Percentiles rank a stretch among this genome's conserved stretches.
Conservation (phyloP, 1,140 invertebrate species). For the Platorchestia sp. region DNA sequence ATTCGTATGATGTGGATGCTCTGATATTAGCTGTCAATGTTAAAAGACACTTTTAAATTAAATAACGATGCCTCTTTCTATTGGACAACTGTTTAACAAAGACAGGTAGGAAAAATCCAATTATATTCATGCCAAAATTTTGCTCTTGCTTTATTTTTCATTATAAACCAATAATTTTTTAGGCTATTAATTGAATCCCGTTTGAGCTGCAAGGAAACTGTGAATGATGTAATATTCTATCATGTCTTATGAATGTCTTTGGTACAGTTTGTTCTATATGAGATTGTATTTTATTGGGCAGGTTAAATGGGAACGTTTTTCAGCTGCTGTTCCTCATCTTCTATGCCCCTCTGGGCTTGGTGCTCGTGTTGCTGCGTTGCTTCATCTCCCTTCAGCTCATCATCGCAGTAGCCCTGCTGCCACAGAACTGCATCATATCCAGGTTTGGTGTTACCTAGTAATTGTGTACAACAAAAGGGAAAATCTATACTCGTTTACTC, state of each 20-base stretch:
- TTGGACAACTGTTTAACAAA: neutral
- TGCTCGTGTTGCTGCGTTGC: slow-evolving; percentile 37
- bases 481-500: too few relatives aligned
- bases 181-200: neutral
- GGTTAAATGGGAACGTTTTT: slow-evolving; percentile 1
- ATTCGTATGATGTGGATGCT: neutral
- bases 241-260: neutral
- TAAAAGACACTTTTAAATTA: neutral
- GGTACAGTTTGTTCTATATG: neutral
- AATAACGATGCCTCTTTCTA: neutral
- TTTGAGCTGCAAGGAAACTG: neutral
- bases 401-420: slow-evolving; percentile 5
- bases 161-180: neutral
- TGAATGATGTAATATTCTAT: neutral
- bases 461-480: neutral
- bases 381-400: slow-evolving; percentile 42
- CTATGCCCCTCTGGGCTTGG: slow-evolving; percentile 12
- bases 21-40: neutral
- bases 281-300: neutral
- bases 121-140: neutral
- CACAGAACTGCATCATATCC: neutral
- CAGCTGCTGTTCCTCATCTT: slow-evolving; percentile 11
- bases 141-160: neutral
- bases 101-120: neutral
- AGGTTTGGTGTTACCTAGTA: neutral